Evolutionary conservation across 1,140 invertebrate genomes (phyloP), one percentile per base, ranked within the genome.

Genomic region (Rhagoletis zephyria): DNA sequence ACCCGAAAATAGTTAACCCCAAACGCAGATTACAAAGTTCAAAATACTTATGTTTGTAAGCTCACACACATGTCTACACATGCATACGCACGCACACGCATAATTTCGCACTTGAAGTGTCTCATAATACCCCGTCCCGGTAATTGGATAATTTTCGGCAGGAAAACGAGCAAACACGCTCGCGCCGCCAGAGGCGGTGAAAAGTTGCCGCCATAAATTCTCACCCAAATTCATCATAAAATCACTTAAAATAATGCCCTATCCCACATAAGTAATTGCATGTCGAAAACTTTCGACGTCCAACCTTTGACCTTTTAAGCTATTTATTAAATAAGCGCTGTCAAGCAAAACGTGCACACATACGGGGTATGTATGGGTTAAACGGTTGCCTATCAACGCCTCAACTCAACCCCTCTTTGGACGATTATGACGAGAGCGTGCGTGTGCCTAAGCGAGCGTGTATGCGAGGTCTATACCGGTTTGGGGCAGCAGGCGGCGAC

Each of bases 171-270:
- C 56, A 85, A 85, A 63, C 59, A 30, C 30, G 6, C 9, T 5
- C 74, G 51, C 51, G 19, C 61, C 56, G 56, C 74, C 56, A 16
- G 45, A 19, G 48, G 10, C 74, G 45, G 74, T 56, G 74, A 81
- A 81, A 74, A 81, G 74, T 81, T 81, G 74, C 74, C 74, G 74
- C n/a, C 48, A 81, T 81, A 81, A 87, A 87, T 65, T 87, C 64
- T 48, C 59, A 87, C 86, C 86, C 86, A 45, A 87, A 87, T 87
- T 67, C 86, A 67, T 87, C 86, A 87, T 87, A 87, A 87, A 87
- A 87, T 87, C 86, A 87, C 86, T 87, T 87, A 87, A 87, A 87
- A 87, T 87, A 65, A 87, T 86, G 67, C 64, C 61, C 61, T 65
- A 87, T 87, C 64, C 86, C 86, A 87, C 86, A 87, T 56, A 87